phyloP scores from a whole-genome alignment of 2,797 vertebrate species.

The Distichodus sexfasciatus region DNA sequence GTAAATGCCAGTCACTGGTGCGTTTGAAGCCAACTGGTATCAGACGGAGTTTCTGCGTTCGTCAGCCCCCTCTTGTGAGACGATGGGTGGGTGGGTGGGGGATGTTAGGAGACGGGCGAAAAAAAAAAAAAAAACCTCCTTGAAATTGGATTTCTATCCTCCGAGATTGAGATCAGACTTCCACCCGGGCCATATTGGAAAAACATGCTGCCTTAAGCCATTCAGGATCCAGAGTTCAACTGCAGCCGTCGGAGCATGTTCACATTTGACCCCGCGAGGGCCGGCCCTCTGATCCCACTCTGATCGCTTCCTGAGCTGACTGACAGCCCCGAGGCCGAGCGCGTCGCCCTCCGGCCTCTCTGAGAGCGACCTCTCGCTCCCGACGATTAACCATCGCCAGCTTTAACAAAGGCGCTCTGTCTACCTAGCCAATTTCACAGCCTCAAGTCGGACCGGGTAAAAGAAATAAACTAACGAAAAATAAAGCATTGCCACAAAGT shows the following conservation, averaged over 20 bases:
- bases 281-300: conserved; percentile 55
- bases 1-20: conserved; percentile 31
- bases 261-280: conserved; percentile 68
- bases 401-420: conserved; percentile 51
- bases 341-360: conserved; percentile 58
- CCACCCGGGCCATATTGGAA: conserved; percentile 69
- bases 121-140: conserved; percentile 72
- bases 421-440: conserved; percentile 17
- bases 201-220: conserved; percentile 65
- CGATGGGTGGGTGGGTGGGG: conserved; percentile 38
- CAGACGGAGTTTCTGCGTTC: conserved; percentile 57
- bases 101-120: conserved; percentile 68
- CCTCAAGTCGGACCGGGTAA: not conserved
- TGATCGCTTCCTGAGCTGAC: conserved; percentile 58
- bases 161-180: conserved; percentile 75
- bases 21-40: conserved; percentile 62
- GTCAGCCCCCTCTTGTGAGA: conserved; percentile 51
- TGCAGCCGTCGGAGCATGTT: conserved; percentile 52
- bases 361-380: conserved; percentile 48
- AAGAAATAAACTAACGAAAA: not conserved
- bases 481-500: too few relatives aligned
- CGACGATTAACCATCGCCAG: conserved; percentile 42
- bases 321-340: conserved; percentile 53
- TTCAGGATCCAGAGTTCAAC: conserved; percentile 50
- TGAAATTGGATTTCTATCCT: conserved; percentile 82